These are phyloP conservation scores for Nymphicus hollandicus DNA, from an alignment of 2,113 vertebrate genomes.

Conservation along the genomic window DNA sequence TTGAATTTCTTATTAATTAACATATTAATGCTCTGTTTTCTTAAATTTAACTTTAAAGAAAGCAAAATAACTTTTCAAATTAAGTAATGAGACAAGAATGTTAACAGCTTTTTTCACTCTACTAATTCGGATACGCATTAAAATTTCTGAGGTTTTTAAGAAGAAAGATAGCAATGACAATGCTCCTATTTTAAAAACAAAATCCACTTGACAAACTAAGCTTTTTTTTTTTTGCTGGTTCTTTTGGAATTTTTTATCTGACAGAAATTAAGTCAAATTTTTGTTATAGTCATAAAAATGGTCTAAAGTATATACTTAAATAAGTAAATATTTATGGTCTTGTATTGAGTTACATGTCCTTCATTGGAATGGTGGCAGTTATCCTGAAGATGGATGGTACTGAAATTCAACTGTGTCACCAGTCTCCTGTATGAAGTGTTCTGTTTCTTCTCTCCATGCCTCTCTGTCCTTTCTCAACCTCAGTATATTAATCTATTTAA, in stretches of 20 bases:
- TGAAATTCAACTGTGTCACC: background rate
- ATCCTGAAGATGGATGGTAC: background rate
- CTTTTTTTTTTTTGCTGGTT: background rate
- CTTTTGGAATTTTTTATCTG: background rate
- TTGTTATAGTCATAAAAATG: background rate
- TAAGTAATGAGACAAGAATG: conserved; percentile 70
- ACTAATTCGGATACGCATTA: conserved; percentile 59
- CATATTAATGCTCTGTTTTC: conserved; percentile 75
- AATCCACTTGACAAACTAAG: conserved; percentile 49
- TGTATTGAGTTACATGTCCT: rapidly evolving
- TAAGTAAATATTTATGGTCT: background rate
- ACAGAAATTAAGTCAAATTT: background rate
- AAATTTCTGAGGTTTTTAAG: conserved; percentile 51
- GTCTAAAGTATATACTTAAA: background rate
- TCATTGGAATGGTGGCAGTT: background rate
- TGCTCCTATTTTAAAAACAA: conserved; percentile 64
- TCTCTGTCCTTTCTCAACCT: background rate
- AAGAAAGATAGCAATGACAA: conserved; percentile 62
- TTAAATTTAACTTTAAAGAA: conserved; percentile 74
- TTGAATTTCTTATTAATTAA: conserved; percentile 77
- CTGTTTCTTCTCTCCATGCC: background rate
- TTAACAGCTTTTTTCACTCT: conserved; percentile 67
- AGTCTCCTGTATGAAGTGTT: background rate
- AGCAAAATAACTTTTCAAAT: conserved; percentile 74
- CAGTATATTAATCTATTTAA: background rate